Evolutionary conservation across 2,797 vertebrate genomes (phyloP).

Genomic region (Urosaurus nigricauda): DNA sequence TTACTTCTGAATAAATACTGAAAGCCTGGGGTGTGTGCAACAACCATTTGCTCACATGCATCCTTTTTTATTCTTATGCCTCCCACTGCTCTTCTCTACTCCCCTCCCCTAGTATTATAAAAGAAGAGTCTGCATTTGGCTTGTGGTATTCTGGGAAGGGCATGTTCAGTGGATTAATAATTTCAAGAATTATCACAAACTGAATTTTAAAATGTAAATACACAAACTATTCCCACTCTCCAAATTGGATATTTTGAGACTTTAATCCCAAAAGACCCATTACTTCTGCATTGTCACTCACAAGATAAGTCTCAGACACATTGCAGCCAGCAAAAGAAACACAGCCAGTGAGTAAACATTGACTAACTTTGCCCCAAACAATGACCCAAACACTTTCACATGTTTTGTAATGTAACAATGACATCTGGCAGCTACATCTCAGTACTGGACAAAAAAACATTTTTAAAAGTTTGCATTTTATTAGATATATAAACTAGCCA

Average conservation of each 20-base stretch:
- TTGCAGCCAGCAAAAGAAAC: background rate
- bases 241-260: background rate
- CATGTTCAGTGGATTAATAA: background rate
- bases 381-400: background rate
- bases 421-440: background rate
- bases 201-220: constrained; percentile 4
- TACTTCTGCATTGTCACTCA: background rate
- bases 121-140: background rate
- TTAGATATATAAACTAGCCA: background rate
- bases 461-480: background rate
- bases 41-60: no score
- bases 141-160: no score
- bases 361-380: no score
- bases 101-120: background rate
- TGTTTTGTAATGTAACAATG: background rate
- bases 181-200: background rate
- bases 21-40: no score
- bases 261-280: background rate
- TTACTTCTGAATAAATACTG: no score
- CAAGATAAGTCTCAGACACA: background rate
- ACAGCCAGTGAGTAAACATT: background rate
- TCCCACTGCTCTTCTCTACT: no score
- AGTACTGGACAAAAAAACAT: background rate
- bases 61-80: no score
- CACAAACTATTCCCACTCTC: background rate